Evolutionary conservation across 2,797 vertebrate genomes (phyloP), one percentile per base, ranked within the genome.

Genomic region (Sebastes variabilis): DNA sequence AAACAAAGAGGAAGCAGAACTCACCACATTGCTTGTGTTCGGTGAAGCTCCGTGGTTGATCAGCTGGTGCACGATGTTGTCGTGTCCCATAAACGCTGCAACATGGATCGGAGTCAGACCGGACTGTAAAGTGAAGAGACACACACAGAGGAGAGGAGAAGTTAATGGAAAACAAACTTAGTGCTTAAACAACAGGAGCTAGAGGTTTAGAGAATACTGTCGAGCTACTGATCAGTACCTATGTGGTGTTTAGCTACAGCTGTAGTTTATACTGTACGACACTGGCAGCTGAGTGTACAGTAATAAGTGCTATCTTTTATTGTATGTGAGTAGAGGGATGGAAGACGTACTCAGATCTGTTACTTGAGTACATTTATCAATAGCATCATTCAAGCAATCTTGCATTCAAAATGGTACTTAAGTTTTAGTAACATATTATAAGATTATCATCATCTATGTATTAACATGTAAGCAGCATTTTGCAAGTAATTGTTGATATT

Each of bases 81-180:
- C 97, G 83, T 99, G 98, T 87, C 99, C 99, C 99, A 99, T 99
- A 90, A 99, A 99, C n/a, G 99, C 98, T 88, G 99, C 99, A 64
- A 99, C 99, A 71, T 99, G 99, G 94, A 99, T 99, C 54, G 99
- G 99, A 61, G 98, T 99, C 86, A 99, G 96, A 91, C 98, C 98
- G 38, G 98, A 99, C 98, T 99, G 90, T 16, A 24, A 0, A 8
- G 9, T 4, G 34, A 54, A 14, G 52, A 81, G 16, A 68, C 0
- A 60, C 20, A 70, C 6, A 56, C 13, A 42, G 38, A 16, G 20
- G 13, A 25, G 12, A 1, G 4, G 14, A 18, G 25, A 4, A 25
- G 38, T 32, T 0, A 34, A 46, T 32, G 9, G 13, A 71, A 12
- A 58, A 66, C 24, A 16, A 32, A 30, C 27, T 4, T 52, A 52